These are phyloP conservation scores for Microdon myrmicae DNA, from an alignment of 2,888 invertebrate genomes.

Conservation along the genomic window DNA sequence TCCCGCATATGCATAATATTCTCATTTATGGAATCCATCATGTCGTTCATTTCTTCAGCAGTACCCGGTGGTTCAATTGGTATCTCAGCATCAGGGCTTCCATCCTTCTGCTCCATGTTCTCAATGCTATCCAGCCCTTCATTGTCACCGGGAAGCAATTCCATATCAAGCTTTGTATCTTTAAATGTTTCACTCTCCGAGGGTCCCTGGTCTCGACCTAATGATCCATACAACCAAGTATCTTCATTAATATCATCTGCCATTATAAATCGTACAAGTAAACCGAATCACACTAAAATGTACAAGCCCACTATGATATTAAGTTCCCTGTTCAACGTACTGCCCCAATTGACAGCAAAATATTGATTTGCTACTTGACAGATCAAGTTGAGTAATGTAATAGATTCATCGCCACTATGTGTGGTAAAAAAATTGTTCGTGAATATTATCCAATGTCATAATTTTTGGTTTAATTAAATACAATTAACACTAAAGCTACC, in stretches of 20 bases:
- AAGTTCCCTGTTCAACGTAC: too few species aligned
- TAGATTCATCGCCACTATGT: too few species aligned
- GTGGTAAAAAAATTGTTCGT: too few species aligned
- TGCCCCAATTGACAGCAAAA: too few species aligned
- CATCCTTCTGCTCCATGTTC: constrained; percentile 60
- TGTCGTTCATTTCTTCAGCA: constrained; percentile 53
- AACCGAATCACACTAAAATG: too few species aligned
- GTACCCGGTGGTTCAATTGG: constrained; percentile 54
- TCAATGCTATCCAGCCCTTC: constrained; percentile 7
- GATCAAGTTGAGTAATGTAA: too few species aligned
- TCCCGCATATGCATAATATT: constrained; percentile 52
- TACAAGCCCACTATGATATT: too few species aligned
- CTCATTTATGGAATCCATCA: constrained; percentile 51
- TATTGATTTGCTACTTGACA: too few species aligned
- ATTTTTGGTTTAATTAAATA: too few species aligned
- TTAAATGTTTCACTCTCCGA: constrained; percentile 60
- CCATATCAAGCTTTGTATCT: too few species aligned
- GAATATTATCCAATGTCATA: too few species aligned
- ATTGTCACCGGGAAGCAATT: constrained; percentile 9
- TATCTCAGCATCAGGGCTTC: constrained; percentile 53
- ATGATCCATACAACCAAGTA: constrained; percentile 88
- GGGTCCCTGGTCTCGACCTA: constrained; percentile 69
- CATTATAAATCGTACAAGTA: constrained; percentile 68
- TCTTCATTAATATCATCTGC: constrained; percentile 81
- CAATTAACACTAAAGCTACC: too few species aligned